phyloP scores from a whole-genome alignment of 2,113 vertebrate genomes.

The Menura novaehollandiae region DNA sequence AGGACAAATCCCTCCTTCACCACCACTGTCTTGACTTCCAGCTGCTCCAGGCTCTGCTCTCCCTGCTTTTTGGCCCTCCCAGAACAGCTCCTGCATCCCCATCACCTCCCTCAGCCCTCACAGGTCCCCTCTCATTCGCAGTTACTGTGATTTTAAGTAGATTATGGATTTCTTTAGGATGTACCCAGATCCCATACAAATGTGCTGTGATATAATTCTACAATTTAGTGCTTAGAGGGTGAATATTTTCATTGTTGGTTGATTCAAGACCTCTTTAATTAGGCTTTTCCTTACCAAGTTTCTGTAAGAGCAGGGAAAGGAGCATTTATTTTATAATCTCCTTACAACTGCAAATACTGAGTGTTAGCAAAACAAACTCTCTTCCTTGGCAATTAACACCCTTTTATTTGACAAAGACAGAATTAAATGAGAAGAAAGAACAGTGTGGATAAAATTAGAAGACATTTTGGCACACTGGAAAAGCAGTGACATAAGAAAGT shows the following conservation, averaged over 20 bases:
- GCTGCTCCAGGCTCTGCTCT: not conserved
- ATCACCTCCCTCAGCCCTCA: not conserved
- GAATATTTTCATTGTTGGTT: not conserved
- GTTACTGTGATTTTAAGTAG: not conserved
- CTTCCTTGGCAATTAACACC: not conserved
- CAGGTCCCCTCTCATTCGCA: accelerated
- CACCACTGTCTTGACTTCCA: not conserved
- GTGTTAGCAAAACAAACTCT: not conserved
- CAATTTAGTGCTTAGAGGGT: not conserved
- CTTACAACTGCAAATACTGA: not conserved
- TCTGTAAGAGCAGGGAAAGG: not conserved
- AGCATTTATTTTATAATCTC: not conserved
- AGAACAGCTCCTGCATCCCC: not conserved
- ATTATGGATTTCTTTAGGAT: not conserved
- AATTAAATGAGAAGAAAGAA: constrained; percentile 1
- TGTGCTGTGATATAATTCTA: not conserved
- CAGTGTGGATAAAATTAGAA: not conserved
- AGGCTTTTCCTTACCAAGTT: not conserved
- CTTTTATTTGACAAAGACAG: not conserved
- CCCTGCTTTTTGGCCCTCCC: not conserved
- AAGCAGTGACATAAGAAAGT: not conserved
- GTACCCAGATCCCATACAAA: too few relatives aligned
- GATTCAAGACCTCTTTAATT: not conserved
- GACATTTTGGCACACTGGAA: not conserved
- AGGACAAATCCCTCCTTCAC: not conserved